Conservation (phyloP, 1,140 invertebrate species). For the Micrasema minimum region DNA sequence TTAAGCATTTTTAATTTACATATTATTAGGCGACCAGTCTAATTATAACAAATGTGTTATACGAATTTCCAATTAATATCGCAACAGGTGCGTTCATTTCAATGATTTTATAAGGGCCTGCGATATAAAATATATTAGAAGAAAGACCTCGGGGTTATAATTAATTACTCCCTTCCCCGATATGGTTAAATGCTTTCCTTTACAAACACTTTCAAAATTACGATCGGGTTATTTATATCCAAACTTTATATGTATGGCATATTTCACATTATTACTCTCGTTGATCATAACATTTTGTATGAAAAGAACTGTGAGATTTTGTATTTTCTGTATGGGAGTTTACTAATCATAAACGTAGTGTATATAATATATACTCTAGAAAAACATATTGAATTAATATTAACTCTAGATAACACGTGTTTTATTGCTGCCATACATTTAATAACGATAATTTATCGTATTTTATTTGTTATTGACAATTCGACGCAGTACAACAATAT, state of each 20-base stretch:
- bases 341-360: too few relatives aligned
- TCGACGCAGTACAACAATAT: too few relatives aligned
- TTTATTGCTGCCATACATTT: too few relatives aligned
- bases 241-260: background rate
- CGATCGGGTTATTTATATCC: constrained; percentile 24
- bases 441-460: too few relatives aligned
- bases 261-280: constrained; percentile 15
- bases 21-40: too few relatives aligned
- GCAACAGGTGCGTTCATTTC: constrained; percentile 43
- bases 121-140: constrained; percentile 45
- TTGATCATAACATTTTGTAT: constrained; percentile 9
- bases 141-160: constrained; percentile 36
- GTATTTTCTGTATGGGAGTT: too few relatives aligned
- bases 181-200: constrained; percentile 38
- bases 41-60: constrained; percentile 17
- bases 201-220: constrained; percentile 40
- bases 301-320: too few relatives aligned
- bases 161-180: constrained; percentile 34
- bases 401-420: too few relatives aligned
- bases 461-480: too few relatives aligned
- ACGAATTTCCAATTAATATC: constrained; percentile 39
- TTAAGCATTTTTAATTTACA: too few relatives aligned
- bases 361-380: too few relatives aligned
- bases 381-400: too few relatives aligned
- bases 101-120: constrained; percentile 48